phyloP scores from a whole-genome alignment of 2,888 invertebrate genomes.

The Tenthredo distinguenda region DNA sequence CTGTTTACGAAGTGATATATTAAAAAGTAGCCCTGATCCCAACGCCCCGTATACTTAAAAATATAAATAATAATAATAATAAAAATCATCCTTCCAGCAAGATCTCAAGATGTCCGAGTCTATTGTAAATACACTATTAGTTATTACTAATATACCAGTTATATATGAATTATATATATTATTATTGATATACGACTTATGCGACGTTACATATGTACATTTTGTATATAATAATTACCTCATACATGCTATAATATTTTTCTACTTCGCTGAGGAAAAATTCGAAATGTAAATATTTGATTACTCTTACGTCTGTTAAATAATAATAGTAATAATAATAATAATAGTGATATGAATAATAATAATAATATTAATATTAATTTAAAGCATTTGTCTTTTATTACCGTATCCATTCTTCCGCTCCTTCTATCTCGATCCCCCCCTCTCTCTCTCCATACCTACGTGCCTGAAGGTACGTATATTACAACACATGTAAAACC shows the following conservation, averaged over 20 bases:
- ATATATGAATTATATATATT: conserved; percentile 49
- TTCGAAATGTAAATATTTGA: conserved; percentile 66
- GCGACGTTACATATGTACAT: conserved; percentile 42
- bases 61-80: conserved; percentile 28
- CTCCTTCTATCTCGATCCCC: neutral
- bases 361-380: conserved; percentile 27
- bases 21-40: conserved; percentile 73
- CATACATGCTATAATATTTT: conserved; percentile 75
- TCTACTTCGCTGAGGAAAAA: conserved; percentile 68
- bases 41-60: conserved; percentile 41
- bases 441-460: neutral
- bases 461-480: neutral
- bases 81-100: conserved; percentile 47
- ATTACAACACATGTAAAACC: neutral
- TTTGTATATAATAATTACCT: conserved; percentile 48
- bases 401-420: neutral
- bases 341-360: neutral
- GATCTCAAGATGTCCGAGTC: conserved; percentile 53
- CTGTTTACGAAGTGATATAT: conserved; percentile 97
- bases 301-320: conserved; percentile 55
- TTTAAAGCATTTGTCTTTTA: neutral
- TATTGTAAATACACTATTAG: conserved; percentile 61
- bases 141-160: conserved; percentile 61
- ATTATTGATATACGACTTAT: conserved; percentile 36
- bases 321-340: conserved; percentile 52